Percentiles rank a stretch among this genome's conserved stretches.
Conservation (phyloP, 2,113 vertebrate genomes). For the Cyphomyrus discorhynchus region DNA sequence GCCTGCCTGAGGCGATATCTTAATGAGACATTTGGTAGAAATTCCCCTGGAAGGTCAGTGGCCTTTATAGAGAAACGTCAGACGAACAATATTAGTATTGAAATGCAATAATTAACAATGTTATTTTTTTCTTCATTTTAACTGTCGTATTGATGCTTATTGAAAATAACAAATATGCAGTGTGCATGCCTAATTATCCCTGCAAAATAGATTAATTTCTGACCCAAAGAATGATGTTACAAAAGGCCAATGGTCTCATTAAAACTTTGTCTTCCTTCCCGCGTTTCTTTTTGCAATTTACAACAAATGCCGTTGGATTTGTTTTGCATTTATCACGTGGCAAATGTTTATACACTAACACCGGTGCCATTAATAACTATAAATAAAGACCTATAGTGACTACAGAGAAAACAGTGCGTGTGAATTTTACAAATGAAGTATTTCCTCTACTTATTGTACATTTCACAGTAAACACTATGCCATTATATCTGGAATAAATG, state of each 20-base stretch:
- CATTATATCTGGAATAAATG: not conserved
- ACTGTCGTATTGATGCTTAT: constrained; percentile 9
- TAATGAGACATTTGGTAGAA: constrained; percentile 9
- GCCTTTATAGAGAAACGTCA: not conserved
- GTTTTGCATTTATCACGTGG: not conserved
- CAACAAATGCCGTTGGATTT: not conserved
- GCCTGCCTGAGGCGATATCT: not conserved
- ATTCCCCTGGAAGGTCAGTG: constrained; percentile 1
- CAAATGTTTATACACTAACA: not conserved
- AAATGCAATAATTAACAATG: constrained; percentile 21
- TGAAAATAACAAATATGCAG: constrained; percentile 3
- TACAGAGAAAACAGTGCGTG: not conserved
- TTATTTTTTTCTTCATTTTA: not conserved
- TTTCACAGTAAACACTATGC: not conserved
- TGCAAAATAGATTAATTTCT: constrained; percentile 11
- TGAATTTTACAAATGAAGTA: not conserved
- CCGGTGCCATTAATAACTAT: not conserved
- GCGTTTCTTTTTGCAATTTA: not conserved
- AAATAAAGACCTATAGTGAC: not conserved
- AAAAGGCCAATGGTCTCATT: constrained; percentile 7
- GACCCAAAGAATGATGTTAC: not conserved
- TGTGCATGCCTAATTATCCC: constrained; percentile 4
- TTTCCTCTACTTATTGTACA: not conserved
- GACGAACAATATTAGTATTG: not conserved
- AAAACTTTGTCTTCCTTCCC: not conserved